Evolutionary conservation across 2,888 invertebrate species (phyloP).

Genomic region (Agrypnus murinus): DNA sequence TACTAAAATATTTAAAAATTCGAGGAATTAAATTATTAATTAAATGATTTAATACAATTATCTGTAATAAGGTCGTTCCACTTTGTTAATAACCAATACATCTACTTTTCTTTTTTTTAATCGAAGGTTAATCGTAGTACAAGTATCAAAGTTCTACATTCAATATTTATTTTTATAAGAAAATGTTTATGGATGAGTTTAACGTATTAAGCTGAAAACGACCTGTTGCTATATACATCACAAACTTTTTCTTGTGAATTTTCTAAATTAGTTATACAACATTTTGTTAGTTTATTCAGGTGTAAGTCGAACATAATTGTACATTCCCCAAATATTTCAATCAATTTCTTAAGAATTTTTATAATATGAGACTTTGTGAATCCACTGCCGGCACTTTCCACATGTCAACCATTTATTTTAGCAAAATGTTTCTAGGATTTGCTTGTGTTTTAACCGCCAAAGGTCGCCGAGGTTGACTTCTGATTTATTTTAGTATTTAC

Average conservation of each 20-base stretch:
- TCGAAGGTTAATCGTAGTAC: not conserved
- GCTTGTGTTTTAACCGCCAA: constrained; percentile 21
- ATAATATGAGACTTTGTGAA: constrained; percentile 15
- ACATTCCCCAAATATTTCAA: constrained; percentile 1
- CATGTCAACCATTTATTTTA: constrained; percentile 8
- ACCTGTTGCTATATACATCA: constrained; percentile 25
- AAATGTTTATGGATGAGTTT: not conserved
- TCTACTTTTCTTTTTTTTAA: too few species aligned
- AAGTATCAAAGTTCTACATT: constrained; percentile 10
- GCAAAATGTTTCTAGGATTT: constrained; percentile 19
- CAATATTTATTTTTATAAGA: constrained; percentile 18
- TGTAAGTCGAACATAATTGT: constrained; percentile 4
- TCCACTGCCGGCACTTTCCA: constrained; percentile 27
- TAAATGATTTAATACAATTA: too few species aligned
- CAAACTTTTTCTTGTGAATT: not conserved
- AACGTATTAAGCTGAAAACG: not conserved
- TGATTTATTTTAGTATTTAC: constrained; percentile 26
- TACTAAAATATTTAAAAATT: too few species aligned
- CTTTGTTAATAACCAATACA: too few species aligned
- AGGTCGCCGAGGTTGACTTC: constrained; percentile 23
- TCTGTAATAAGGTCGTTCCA: too few species aligned
- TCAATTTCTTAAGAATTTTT: constrained; percentile 3
- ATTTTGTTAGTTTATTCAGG: constrained; percentile 14
- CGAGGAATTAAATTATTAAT: too few species aligned
- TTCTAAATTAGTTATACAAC: constrained; percentile 11